These are phyloP conservation scores for Drosophila sp. DNA, from an alignment of 1,140 invertebrate species.

Conservation along the genomic window DNA sequence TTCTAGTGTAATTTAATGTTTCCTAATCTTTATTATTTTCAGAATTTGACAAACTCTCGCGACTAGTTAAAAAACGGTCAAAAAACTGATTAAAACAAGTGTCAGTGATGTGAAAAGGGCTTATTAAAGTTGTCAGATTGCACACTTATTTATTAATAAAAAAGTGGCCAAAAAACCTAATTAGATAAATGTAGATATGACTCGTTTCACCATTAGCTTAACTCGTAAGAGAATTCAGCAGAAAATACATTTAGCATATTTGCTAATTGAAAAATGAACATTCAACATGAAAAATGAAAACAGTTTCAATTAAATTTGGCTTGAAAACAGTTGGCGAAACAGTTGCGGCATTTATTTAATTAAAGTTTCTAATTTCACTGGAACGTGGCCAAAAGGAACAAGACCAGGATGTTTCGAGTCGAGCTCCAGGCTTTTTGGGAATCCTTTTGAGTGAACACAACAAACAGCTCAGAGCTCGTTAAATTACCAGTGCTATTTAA, in stretches of 20 bases:
- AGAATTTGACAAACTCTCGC: neutral
- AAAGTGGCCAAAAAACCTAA: neutral
- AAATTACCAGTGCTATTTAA: conserved; percentile 36
- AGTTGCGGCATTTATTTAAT: conserved; percentile 40
- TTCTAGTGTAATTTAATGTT: conserved; percentile 3
- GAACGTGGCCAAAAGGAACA: conserved; percentile 9
- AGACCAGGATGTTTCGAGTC: neutral
- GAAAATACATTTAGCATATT: conserved; percentile 36
- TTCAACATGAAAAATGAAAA: too few species aligned
- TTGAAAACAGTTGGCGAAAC: conserved; percentile 21
- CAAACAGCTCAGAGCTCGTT: conserved; percentile 51
- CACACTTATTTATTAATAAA: conserved; percentile 1
- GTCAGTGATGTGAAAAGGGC: neutral
- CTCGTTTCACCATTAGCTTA: neutral
- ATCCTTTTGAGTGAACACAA: conserved; percentile 57
- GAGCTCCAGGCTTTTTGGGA: neutral
- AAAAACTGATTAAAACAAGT: too few species aligned
- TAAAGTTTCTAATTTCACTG: conserved; percentile 36
- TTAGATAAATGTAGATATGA: neutral
- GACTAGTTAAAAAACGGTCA: too few species aligned
- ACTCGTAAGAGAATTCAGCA: conserved; percentile 32
- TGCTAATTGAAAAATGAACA: too few species aligned
- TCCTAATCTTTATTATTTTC: neutral
- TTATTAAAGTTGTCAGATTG: neutral
- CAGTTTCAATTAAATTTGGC: conserved; percentile 37